Evolutionary conservation across 2,888 invertebrate genomes (phyloP).

Genomic region (Fabriciana adippe): DNA sequence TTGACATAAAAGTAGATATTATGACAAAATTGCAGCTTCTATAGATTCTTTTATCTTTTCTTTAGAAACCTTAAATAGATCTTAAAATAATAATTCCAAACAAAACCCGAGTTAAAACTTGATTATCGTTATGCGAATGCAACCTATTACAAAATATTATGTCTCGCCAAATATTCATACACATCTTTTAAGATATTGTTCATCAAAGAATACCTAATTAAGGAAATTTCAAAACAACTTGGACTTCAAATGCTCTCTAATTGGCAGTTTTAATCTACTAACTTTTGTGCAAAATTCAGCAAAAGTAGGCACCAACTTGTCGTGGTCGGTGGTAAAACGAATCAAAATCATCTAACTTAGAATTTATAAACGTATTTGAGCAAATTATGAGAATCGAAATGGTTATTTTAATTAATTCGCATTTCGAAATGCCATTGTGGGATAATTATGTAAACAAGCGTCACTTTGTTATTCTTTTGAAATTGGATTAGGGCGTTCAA

Average conservation of each 20-base stretch:
- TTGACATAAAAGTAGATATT: too few relatives aligned
- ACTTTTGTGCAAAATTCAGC: slow-evolving; percentile 77
- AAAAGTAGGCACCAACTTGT: slow-evolving; percentile 76
- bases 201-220: slow-evolving; percentile 73
- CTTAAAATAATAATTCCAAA: too few relatives aligned
- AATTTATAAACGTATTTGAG: slow-evolving; percentile 72
- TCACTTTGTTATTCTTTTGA: slow-evolving; percentile 32
- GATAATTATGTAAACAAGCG: slow-evolving; percentile 43
- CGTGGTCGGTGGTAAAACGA: slow-evolving; percentile 73
- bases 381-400: slow-evolving; percentile 64
- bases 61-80: too few relatives aligned
- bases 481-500: slow-evolving; percentile 9
- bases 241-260: slow-evolving; percentile 79
- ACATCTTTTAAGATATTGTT: slow-evolving; percentile 67
- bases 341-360: slow-evolving; percentile 72
- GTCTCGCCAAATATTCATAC: slow-evolving; percentile 55
- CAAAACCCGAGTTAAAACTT: too few relatives aligned
- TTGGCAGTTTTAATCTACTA: slow-evolving; percentile 82
- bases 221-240: slow-evolving; percentile 78
- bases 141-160: slow-evolving; percentile 21
- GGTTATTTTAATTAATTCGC: slow-evolving; percentile 65
- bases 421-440: slow-evolving; percentile 55
- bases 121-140: slow-evolving; percentile 18
- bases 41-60: too few relatives aligned
- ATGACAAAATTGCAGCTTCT: too few relatives aligned